Evolutionary conservation across 2,797 vertebrate genomes (phyloP), one percentile per base, ranked within the genome.

Genomic region (Chloroceryle inda): DNA sequence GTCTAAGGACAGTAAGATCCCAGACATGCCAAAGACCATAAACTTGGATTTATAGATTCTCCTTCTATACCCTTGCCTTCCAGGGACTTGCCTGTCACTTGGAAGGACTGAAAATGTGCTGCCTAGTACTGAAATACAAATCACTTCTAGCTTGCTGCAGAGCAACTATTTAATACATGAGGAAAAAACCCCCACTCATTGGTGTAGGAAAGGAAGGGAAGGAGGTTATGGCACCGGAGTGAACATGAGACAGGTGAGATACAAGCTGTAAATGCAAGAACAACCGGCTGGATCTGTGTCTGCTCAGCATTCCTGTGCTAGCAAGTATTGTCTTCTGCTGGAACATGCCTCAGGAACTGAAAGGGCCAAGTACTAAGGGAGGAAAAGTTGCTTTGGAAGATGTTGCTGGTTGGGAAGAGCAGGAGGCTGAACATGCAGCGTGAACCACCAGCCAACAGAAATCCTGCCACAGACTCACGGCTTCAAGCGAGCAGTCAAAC

Each of bases 241-340:
- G 44, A 66, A 3, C 13, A 11, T 7, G 31, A 37, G 20, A 45
- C 0, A 3, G 49, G 11, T 1, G 5, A 29, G 6, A 10, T 6
- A 6, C 1, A 33, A 55, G 3, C 31, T 59, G 53, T 18, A 18
- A 6, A 6, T 5, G 14, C 27, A 45, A 47, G 62, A 53, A 15
- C 13, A n/a, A 23, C 29, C 66, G 27, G 20, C 67, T 47, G 19
- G 26, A 33, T 16, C 13, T 72, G 6, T 3, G 9, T n/a, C n/a
- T 83, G 67, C 68, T 68, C 2, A 5, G 33, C 2, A 2, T 24
- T 73, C 45, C 53, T 52, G 40, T 59, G 72, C 56, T 35, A 21
- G 26, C 29, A 72, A 42, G 26, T 26, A 2, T 31, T 61, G 53
- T 50, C 85, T 67, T 72, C 63, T 40, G 42, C 64, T 58, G 56